Percentiles rank a stretch among this genome's conserved stretches.
Evolutionary conservation across 1,140 invertebrate genomes (phyloP).

Genomic region (Nymphalis io): DNA sequence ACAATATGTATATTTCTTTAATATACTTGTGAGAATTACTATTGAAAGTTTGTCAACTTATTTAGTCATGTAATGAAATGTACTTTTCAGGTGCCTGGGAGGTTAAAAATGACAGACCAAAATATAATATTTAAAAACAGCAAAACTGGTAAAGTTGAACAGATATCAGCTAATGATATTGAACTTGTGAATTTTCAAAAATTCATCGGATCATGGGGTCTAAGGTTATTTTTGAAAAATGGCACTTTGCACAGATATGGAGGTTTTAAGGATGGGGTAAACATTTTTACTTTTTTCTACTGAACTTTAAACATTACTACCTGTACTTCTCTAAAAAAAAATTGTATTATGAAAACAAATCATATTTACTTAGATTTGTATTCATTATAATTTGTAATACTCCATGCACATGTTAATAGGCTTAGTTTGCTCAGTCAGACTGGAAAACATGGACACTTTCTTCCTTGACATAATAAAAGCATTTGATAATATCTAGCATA

Average conservation of each 20-base stretch:
- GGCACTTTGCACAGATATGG: constrained; percentile 95
- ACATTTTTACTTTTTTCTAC: not conserved
- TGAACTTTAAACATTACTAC: no score
- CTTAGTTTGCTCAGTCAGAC: no score
- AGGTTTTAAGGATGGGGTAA: constrained; percentile 96
- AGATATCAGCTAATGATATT: constrained; percentile 91
- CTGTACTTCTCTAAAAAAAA: no score
- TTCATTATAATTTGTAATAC: not conserved
- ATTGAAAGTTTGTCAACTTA: no score
- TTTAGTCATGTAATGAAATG: no score
- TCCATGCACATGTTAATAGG: no score
- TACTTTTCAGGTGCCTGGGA: constrained; percentile 86
- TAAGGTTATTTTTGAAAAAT: constrained; percentile 95
- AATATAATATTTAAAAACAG: constrained; percentile 96
- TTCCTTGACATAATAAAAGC: no score
- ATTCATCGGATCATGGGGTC: constrained; percentile 93
- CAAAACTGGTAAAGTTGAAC: constrained; percentile 98
- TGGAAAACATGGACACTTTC: no score
- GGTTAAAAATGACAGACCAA: constrained; percentile 95
- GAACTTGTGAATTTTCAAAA: constrained; percentile 96
- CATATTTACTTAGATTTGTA: not conserved
- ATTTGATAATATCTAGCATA: no score
- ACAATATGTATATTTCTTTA: no score
- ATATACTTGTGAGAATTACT: no score
- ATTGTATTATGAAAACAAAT: no score